phyloP scores from a whole-genome alignment of 2,113 vertebrate genomes.

The Sorex fumeus region DNA sequence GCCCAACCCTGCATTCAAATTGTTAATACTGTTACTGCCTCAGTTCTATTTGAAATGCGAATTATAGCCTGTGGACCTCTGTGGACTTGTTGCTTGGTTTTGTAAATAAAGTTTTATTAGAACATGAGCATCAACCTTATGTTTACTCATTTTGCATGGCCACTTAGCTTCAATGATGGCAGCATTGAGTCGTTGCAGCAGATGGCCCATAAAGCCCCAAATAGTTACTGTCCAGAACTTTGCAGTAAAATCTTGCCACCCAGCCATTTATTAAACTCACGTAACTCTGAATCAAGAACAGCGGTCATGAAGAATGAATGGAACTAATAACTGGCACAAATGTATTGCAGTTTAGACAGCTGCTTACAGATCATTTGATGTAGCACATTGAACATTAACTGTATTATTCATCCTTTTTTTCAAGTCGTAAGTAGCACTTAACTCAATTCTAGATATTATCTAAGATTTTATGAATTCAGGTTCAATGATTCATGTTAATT shows the following conservation, averaged over 20 bases:
- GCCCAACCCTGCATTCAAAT: conserved; percentile 9
- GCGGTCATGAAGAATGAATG: conserved; percentile 6
- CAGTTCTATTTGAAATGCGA: conserved; percentile 44
- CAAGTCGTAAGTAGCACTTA: conserved; percentile 50
- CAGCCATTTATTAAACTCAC: conserved; percentile 30
- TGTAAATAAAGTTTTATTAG: conserved; percentile 66
- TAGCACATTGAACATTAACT: background rate
- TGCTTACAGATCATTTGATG: conserved; percentile 35
- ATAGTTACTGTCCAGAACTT: conserved; percentile 37
- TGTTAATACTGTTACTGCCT: background rate
- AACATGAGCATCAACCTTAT: background rate
- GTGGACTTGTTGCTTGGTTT: conserved; percentile 8
- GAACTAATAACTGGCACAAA: conserved; percentile 13
- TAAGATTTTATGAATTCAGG: conserved; percentile 51
- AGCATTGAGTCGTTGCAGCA: conserved; percentile 11
- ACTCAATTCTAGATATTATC: conserved; percentile 34
- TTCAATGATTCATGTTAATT: conserved; percentile 25
- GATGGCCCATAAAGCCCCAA: conserved; percentile 41
- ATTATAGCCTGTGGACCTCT: background rate
- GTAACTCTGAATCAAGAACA: background rate
- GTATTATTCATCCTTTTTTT: conserved; percentile 30
- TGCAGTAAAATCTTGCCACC: conserved; percentile 25
- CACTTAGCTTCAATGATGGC: conserved; percentile 21
- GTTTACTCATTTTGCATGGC: background rate
- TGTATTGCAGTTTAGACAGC: conserved; percentile 27